Base-by-base conservation (phyloP, 2,888 invertebrate species). In the Atrina japonica region DNA sequence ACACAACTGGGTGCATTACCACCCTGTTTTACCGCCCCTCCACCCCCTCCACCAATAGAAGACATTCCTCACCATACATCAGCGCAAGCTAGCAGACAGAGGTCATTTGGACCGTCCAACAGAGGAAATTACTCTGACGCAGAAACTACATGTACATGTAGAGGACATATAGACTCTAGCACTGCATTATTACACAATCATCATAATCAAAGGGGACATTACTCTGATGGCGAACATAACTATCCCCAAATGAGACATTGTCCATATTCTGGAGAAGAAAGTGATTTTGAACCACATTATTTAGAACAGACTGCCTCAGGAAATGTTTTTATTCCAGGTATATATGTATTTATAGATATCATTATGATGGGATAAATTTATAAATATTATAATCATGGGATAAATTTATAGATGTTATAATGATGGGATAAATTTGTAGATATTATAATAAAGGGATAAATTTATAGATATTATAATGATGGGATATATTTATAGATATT, bases 1-100 rank as follows among this genome's bases (percentile, higher is more conserved):
- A 56, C 56, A 18, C 77, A 83, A 71, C 86, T 86, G 59, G 71
- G 85, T 73, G 84, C 86, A 16, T 85, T 85, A 25, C 84, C 86
- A n/a, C 77, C 80, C 0, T 76, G 77, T 23, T 65, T 78, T 58
- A 81, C 84, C 7, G 81, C 83, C 5, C 87, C 87, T 18, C 86
- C 86, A 14, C 86, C 87, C 61, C 87, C 87, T n/a, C 87, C 86
- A 56, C 86, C 87, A 18, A 85, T 86, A 70, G 85, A 86, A 84
- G 87, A 87, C 86, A 86, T 86, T 86, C 86, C 86, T 75, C 85
- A 85, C 69, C 77, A 85, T 55, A 78, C 80, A 27, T 81, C 83
- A 6, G 80, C 80, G 66, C 81, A 83, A 14, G 85, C 85, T 23
- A 80, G 83, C 23, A 79, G 81, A 66, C 82, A 79, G 72, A 80